Base-by-base conservation (phyloP, 2,113 vertebrate genomes). In the Hippocampus comes region DNA sequence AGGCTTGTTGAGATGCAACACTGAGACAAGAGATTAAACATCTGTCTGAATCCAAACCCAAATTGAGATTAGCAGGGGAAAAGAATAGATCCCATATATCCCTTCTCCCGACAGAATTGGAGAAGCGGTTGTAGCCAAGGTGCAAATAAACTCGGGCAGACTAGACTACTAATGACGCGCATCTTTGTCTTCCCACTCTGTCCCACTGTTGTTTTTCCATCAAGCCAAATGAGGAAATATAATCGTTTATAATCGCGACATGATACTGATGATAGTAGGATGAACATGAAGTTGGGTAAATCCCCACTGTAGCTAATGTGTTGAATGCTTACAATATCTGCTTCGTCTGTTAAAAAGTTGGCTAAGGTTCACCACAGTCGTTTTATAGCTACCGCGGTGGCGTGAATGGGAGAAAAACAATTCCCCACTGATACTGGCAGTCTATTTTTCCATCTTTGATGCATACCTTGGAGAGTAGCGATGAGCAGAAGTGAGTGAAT, bases 21-120 rank as follows among this genome's bases (percentile, higher is more conserved):
- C 87, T 89, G 81, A 86, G 87, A 84, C 87, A 89, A 86, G 87
- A 85, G 77, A 83, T 87, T 81, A 80, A 85, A 85, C 78, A 82
- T 83, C 71, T 87, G 86, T 79, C 82, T 80, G 81, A 76, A 81
- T 57, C n/a, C 73, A 77, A 84, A 88, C 59, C 55, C 63, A 63
- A 70, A 76, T 41, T 69, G 72, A 82, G 80, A 79, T 80, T 78
- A 78, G 55, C 55, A 64, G 70, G 82, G 87, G 83, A 86, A 84
- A 57, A 73, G 68, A 78, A 77, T 72, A 71, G 72, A 84, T 82
- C 84, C 77, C 27, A 5, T 46, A 75, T 67, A 80, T 82, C 77
- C 83, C 65, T 67, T 41, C 76, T 89, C 82, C 84, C 72, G 74
- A 76, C 77, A 76, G 83, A 81, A 82, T 57, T 70, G 56, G 38